phyloP scores from a whole-genome alignment of 2,888 invertebrate genomes.

The Hydropsyche betteni region DNA sequence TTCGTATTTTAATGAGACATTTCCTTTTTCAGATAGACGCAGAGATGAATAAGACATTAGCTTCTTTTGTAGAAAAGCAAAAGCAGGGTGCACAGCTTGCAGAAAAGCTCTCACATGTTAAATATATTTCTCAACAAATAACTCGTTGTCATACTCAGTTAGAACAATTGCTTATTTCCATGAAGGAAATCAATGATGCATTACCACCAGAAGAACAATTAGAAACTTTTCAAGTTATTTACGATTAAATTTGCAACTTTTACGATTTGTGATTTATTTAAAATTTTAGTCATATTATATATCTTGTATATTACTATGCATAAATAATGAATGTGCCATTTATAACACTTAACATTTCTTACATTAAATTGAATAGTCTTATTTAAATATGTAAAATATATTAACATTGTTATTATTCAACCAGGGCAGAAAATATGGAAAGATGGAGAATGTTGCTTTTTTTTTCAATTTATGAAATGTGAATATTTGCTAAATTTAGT shows the following conservation, averaged over 20 bases:
- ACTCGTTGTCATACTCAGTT: constrained; percentile 82
- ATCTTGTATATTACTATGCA: not conserved
- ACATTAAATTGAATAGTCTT: not conserved
- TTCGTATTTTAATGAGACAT: not conserved
- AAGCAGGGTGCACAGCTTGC: constrained; percentile 85
- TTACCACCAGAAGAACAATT: constrained; percentile 84
- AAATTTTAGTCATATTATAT: no score
- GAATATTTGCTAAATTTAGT: no score
- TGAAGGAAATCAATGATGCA: constrained; percentile 84
- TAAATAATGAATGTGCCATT: not conserved
- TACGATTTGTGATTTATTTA: no score
- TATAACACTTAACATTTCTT: not conserved
- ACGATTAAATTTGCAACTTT: constrained; percentile 21
- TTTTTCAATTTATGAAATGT: no score
- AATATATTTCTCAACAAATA: constrained; percentile 84
- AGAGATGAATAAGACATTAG: constrained; percentile 75
- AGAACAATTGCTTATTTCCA: constrained; percentile 84
- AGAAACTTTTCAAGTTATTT: constrained; percentile 77
- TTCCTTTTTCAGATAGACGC: constrained; percentile 70
- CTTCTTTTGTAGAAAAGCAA: constrained; percentile 80
- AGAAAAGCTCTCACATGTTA: constrained; percentile 83
- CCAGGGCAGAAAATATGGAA: no score
- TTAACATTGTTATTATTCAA: no score
- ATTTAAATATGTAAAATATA: no score
- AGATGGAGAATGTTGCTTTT: no score